Base-by-base conservation (phyloP, 2,888 invertebrate genomes). In the Chloromyia formosa region DNA sequence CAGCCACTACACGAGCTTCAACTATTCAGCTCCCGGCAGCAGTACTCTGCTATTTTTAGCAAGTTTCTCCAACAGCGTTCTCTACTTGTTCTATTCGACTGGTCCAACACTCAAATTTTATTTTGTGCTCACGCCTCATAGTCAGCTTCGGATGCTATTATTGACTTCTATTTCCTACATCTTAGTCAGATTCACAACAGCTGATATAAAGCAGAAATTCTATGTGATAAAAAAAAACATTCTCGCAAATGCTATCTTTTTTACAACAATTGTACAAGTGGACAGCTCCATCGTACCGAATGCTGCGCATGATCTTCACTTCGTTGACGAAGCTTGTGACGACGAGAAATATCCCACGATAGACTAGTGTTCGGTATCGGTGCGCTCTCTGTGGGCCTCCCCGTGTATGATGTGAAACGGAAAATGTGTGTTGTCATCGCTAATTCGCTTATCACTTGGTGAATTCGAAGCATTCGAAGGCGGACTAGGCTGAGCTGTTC, bases 341-440 rank as follows among this genome's bases (percentile, higher is more conserved):
- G 62, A 35, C 27, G 27, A 42, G 23, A 23, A 62, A 62, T n/a
- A 62, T 16, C 14, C 14, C 23, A 61, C 18, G 20, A 18, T 18
- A 12, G 16, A 58, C 3, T 60, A 60, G 22, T n/a, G 27, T 14
- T 60, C 14, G 27, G 27, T 60, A n/a, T 16, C 27, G 18, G 14
- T 40, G 62, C 16, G 40, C 40, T 40, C 62, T 16, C 10, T 35
- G 35, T 60, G 60, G 14, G 16, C 40, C 9, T 23, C 35, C 14
- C 22, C 61, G 7, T 23, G 40, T n/a, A 4, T n/a, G 1, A 62
- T 40, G 40, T 40, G 40, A 40, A 62, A 62, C 62, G 12, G 40
- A 62, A 62, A 62, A 62, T 62, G 62, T 62, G 62, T 60, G 22
- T 16, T 35, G 40, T 62, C 62, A 62, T 40, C 18, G 40, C 16